A percentile compares a stretch with the other conserved stretches of the same genome.
These are phyloP conservation scores for Patella ulyssiponensis DNA, from an alignment of 2,888 invertebrate species.

Conservation along the genomic window DNA sequence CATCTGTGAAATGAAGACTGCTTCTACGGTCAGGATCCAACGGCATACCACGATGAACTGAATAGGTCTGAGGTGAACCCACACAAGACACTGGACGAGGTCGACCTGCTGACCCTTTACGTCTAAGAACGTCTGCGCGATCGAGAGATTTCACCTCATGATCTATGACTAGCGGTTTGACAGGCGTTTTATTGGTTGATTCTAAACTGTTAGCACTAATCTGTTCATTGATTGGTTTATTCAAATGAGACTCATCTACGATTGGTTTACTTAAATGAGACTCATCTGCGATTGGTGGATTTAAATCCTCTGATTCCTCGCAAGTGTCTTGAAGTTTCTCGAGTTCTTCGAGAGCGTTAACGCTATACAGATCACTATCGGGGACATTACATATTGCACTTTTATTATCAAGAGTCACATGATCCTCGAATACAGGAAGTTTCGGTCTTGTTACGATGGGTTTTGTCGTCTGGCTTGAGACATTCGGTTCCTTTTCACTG, in stretches of 20 bases:
- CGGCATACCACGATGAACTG: conserved; percentile 45
- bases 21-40: conserved; percentile 22
- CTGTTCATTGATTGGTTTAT: conserved; percentile 36
- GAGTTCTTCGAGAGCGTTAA: conserved; percentile 67
- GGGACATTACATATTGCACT: conserved; percentile 4
- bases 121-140: conserved; percentile 22
- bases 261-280: conserved; percentile 6
- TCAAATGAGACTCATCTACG: conserved; percentile 26
- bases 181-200: conserved; percentile 24
- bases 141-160: conserved; percentile 14
- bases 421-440: neutral
- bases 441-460: neutral
- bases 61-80: conserved; percentile 50
- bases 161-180: conserved; percentile 26
- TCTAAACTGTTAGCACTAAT: conserved; percentile 16
- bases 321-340: conserved; percentile 59
- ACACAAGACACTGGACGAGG: conserved; percentile 59
- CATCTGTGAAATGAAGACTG: conserved; percentile 50
- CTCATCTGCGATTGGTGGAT: neutral
- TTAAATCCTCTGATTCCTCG: neutral
- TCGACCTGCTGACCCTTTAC: conserved; percentile 39
- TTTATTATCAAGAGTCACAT: neutral
- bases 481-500: neutral
- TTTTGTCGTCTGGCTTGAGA: neutral
- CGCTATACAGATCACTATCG: conserved; percentile 60